Percentiles rank a stretch among this genome's conserved stretches.
Evolutionary conservation across 2,888 invertebrate genomes (phyloP).

Genomic region (Acleris sparsana): DNA sequence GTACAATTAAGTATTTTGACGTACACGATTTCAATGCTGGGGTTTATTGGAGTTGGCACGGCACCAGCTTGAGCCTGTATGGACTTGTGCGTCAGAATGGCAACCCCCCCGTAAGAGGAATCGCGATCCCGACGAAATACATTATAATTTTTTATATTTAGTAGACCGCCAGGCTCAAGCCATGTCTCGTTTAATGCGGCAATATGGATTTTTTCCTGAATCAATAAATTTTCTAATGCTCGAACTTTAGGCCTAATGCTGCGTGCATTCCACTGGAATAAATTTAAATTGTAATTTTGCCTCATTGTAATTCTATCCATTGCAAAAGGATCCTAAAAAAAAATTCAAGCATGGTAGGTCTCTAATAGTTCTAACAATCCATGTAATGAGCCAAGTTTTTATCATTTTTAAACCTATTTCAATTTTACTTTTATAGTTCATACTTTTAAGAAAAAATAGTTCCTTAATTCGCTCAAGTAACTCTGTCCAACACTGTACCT

Average conservation of each 20-base stretch:
- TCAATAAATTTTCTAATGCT: constrained; percentile 38
- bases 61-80: neutral
- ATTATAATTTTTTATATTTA: constrained; percentile 41
- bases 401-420: neutral
- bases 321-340: neutral
- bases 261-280: constrained; percentile 45
- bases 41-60: constrained; percentile 6
- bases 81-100: constrained; percentile 1
- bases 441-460: neutral
- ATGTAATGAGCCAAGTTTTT: constrained; percentile 2
- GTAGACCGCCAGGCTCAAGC: constrained; percentile 36
- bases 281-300: constrained; percentile 16
- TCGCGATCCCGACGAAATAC: neutral
- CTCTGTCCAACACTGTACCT: neutral
- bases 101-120: neutral
- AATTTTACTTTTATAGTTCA: neutral
- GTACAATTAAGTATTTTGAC: constrained; percentile 42
- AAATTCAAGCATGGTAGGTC: constrained; percentile 5
- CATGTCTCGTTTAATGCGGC: constrained; percentile 44
- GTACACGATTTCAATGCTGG: constrained; percentile 38
- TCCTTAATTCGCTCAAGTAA: neutral
- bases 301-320: constrained; percentile 12
- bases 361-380: constrained; percentile 5
- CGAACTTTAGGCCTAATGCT: constrained; percentile 42
- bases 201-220: constrained; percentile 43